Percentiles rank a stretch among this genome's conserved stretches.
These are phyloP conservation scores for Mellilla xanthometata DNA, from an alignment of 2,888 invertebrate species.

Conservation along the genomic window DNA sequence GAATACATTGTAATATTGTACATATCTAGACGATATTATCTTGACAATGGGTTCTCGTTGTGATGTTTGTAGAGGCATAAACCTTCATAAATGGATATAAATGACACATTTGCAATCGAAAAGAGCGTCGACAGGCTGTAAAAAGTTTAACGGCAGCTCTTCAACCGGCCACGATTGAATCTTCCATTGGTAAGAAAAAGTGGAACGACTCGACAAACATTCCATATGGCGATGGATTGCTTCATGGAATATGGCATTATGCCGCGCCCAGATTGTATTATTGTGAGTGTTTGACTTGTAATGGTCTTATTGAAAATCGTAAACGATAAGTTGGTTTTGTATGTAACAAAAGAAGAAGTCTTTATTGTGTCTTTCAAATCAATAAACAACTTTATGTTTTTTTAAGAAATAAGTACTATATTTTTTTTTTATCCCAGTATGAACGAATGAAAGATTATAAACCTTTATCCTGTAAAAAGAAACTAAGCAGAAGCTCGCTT, in stretches of 20 bases:
- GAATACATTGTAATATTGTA: conserved; percentile 30
- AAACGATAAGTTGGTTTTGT: conserved; percentile 1
- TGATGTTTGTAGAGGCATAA: conserved; percentile 36
- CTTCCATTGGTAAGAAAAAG: conserved; percentile 55
- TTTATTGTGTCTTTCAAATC: no score
- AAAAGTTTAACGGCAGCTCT: conserved; percentile 49
- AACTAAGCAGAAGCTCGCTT: no score
- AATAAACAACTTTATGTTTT: no score
- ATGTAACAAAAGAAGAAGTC: no score
- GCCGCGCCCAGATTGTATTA: conserved; percentile 27
- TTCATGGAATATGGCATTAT: conserved; percentile 39
- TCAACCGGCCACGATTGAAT: conserved; percentile 52
- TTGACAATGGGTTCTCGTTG: conserved; percentile 40
- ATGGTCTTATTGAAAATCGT: conserved; percentile 13
- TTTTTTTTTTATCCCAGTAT: no score
- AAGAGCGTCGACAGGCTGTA: conserved; percentile 48
- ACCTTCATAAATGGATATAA: conserved; percentile 55
- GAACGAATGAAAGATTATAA: no score
- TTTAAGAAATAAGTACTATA: no score
- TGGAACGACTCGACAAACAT: conserved; percentile 46
- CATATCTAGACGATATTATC: conserved; percentile 30
- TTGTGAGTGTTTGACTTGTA: conserved; percentile 14
- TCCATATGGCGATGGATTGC: conserved; percentile 51
- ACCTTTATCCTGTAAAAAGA: no score
- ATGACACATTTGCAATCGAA: conserved; percentile 58